phyloP scores from a whole-genome alignment of 2,113 vertebrate species.

The Micromys minutus region DNA sequence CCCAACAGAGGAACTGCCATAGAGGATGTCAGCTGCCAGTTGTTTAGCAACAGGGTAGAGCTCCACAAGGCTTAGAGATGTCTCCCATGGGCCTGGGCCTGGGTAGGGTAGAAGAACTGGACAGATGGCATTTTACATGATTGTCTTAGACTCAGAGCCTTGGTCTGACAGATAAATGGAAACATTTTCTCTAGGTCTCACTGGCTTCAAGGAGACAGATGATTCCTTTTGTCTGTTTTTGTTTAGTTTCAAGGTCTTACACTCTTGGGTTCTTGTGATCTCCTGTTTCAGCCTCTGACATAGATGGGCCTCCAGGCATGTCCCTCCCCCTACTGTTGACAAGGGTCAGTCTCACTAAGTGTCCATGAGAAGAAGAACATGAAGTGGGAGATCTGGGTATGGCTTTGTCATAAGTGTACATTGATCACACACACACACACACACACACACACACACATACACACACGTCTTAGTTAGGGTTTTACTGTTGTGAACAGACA shows the following conservation, averaged over 20 bases:
- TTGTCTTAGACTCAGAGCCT: too few relatives aligned
- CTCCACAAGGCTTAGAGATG: not conserved
- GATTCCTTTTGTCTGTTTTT: not conserved
- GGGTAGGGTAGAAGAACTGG: not conserved
- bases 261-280: not conserved
- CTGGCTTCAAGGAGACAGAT: not conserved
- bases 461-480: too few relatives aligned
- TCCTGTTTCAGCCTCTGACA: not conserved
- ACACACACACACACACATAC: too few relatives aligned
- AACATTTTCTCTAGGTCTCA: not conserved
- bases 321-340: too few relatives aligned
- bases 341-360: not conserved
- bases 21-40: not conserved
- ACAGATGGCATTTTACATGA: not conserved
- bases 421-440: too few relatives aligned
- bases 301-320: not conserved
- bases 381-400: not conserved
- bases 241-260: not conserved
- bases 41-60: not conserved
- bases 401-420: not conserved
- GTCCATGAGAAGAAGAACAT: fast-evolving
- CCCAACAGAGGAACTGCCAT: not conserved
- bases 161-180: fast-evolving
- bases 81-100: not conserved
- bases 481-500: too few relatives aligned